Conservation (phyloP, 2,888 invertebrate genomes). For the Amphipoea oculea region DNA sequence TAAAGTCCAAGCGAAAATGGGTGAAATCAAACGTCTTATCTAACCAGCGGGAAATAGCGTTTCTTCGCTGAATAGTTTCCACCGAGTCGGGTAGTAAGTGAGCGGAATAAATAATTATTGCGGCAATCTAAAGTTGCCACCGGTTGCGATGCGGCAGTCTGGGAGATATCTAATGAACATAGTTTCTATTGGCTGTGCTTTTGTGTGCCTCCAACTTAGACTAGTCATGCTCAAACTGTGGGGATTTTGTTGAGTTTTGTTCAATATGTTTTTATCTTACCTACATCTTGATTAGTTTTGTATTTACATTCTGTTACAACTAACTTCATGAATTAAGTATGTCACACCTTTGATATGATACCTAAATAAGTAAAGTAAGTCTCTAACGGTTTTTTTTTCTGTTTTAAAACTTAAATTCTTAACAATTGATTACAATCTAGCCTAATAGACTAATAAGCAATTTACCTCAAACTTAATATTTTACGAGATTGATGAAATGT, state of each 20-base stretch:
- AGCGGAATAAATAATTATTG: slow-evolving; percentile 90
- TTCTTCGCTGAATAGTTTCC: slow-evolving; percentile 89
- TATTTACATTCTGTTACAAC: background rate
- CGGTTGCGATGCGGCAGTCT: slow-evolving; percentile 74
- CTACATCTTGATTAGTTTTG: background rate
- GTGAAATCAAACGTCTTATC: slow-evolving; percentile 90
- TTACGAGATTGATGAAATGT: background rate
- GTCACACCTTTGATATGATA: background rate
- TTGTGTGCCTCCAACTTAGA: slow-evolving; percentile 68
- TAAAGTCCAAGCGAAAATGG: slow-evolving; percentile 89
- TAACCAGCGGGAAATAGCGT: slow-evolving; percentile 89
- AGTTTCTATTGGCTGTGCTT: slow-evolving; percentile 80
- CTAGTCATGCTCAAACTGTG: slow-evolving; percentile 53
- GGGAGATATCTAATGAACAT: slow-evolving; percentile 84
- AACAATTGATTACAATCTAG: background rate
- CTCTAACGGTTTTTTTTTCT: no score
- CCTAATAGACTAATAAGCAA: background rate
- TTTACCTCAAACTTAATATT: no score
- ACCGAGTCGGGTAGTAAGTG: slow-evolving; percentile 85
- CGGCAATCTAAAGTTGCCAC: slow-evolving; percentile 86
- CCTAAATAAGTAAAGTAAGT: background rate
- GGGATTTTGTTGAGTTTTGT: slow-evolving; percentile 27
- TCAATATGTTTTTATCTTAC: slow-evolving; percentile 19
- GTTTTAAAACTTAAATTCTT: background rate
- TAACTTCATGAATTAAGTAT: background rate